These are phyloP conservation scores for Rhamnusium bicolor DNA, from an alignment of 2,888 invertebrate species.

Conservation along the genomic window DNA sequence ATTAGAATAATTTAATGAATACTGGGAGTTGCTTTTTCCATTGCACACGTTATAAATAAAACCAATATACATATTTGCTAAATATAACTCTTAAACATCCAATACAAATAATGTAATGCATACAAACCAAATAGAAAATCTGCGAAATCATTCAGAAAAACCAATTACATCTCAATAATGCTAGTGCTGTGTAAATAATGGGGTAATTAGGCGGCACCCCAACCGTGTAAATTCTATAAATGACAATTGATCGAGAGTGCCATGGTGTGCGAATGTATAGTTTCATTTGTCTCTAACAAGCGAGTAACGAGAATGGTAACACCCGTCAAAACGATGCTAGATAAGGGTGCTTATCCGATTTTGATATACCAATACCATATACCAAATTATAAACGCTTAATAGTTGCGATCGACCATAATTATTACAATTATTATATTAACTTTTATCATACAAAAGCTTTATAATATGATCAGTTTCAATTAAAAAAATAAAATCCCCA, in stretches of 20 bases:
- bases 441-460: too few relatives aligned
- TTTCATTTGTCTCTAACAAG: constrained; percentile 62
- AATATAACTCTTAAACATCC: not conserved
- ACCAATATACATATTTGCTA: too few relatives aligned
- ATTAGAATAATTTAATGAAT: too few relatives aligned
- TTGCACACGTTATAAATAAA: too few relatives aligned
- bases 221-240: constrained; percentile 55
- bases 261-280: constrained; percentile 45
- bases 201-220: constrained; percentile 54
- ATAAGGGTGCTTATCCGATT: constrained; percentile 57
- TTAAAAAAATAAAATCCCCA: too few relatives aligned
- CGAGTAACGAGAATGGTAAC: constrained; percentile 57
- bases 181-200: constrained; percentile 39
- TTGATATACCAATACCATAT: constrained; percentile 42
- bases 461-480: too few relatives aligned
- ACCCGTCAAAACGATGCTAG: constrained; percentile 50
- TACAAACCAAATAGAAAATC: constrained; percentile 20
- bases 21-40: too few relatives aligned
- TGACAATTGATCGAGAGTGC: constrained; percentile 56
- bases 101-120: not conserved
- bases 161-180: constrained; percentile 40
- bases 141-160: constrained; percentile 39
- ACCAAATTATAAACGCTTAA: constrained; percentile 46
- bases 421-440: too few relatives aligned
- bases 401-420: too few relatives aligned